phyloP scores from a whole-genome alignment of 30 jellyfish, hydroid and myxozoan genomes.

The Cassiopea xamachana region DNA sequence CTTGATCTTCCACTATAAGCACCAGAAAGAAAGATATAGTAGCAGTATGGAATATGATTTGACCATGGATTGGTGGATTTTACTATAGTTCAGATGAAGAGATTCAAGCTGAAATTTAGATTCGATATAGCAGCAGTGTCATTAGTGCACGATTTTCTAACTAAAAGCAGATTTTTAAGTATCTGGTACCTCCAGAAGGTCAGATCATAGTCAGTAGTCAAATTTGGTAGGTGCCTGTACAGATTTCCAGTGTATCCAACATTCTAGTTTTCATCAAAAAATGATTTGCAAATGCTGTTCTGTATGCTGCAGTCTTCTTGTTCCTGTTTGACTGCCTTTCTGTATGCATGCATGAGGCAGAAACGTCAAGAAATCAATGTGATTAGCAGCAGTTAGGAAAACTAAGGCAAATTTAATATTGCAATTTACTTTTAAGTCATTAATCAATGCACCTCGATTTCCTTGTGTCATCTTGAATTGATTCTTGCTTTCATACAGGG shows the following conservation, averaged over 20 bases:
- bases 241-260: not conserved
- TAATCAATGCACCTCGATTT: conserved; percentile 5
- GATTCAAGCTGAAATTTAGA: not conserved
- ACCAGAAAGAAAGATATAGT: too few species aligned
- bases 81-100: not conserved
- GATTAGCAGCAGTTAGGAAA: not conserved
- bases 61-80: too few species aligned
- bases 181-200: not conserved
- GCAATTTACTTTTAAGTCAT: not conserved
- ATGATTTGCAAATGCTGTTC: not conserved
- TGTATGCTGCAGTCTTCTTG: not conserved
- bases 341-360: not conserved
- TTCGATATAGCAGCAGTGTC: not conserved
- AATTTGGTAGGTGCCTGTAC: not conserved
- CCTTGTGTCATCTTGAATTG: conserved; percentile 5
- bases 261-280: not conserved
- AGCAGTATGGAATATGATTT: too few species aligned
- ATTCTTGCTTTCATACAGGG: conserved; percentile 39
- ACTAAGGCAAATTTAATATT: not conserved
- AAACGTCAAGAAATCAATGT: not conserved
- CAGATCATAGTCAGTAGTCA: not conserved
- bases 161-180: not conserved
- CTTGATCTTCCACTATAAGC: too few species aligned
- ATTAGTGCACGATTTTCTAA: not conserved
- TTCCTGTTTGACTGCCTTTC: not conserved